Base-by-base conservation (phyloP, 2,888 invertebrate species). In the Eueremaeus valkanovi region DNA sequence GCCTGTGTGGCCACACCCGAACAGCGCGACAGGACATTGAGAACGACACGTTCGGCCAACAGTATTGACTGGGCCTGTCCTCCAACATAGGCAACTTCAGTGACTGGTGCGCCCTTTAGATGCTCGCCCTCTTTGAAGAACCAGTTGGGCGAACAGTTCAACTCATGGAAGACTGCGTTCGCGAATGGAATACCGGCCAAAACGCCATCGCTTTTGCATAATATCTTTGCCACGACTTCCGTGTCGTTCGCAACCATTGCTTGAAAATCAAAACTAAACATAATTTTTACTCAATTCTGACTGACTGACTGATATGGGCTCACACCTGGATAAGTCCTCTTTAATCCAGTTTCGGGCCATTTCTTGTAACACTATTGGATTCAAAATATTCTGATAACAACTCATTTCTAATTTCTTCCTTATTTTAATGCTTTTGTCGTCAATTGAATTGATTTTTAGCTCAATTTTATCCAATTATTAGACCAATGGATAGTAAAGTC, bases 151-250 rank as follows among this genome's bases (percentile, higher is more conserved):
- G 58, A 73, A 76, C 84, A 83, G 70, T 82, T 82, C 18, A 85
- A 77, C 78, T 83, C 83, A 61, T 81, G 77, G 76, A 84, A 84
- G 0, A 85, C 78, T 11, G 84, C 83, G 74, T 84, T 81, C 58
- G 83, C 81, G 78, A 85, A 85, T 0, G 85, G 85, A 49, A 80
- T 77, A 0, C 85, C 85, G 1, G 84, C 84, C 16, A 85, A 75
- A 27, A 84, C 81, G 0, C 84, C 84, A 11, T 80, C 76, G 33
- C 73, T 55, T 75, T 79, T 81, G 74, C 76, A 77, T n/a, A 75
- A 77, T 29, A 80, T 79, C 9, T 36, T 73, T 24, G 78, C 78
- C 55, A 63, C 70, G 2, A 49, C 55, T 13, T 73, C 27, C 1
- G 11, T 72, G 3, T 74, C 75, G 5, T 75, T 76, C 6, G 76